phyloP scores from a whole-genome alignment of 2,797 vertebrate genomes.

The Sebastes melanostomus region DNA sequence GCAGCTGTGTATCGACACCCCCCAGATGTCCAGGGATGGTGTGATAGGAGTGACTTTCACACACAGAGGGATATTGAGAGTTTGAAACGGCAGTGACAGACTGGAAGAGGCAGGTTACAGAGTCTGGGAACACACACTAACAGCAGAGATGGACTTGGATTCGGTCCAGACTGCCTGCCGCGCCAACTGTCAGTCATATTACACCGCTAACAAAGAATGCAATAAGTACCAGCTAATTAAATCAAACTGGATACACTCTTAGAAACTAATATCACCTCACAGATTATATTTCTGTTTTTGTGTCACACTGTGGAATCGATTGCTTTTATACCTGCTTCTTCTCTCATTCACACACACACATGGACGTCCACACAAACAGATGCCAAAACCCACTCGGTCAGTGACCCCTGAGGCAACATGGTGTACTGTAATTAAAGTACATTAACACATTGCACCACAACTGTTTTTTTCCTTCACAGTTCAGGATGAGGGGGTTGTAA shows the following conservation, averaged over 20 bases:
- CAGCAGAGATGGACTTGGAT: conserved; percentile 61
- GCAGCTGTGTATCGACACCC: conserved; percentile 26
- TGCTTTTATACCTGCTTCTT: conserved; percentile 39
- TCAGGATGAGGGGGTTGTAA: conserved; percentile 49
- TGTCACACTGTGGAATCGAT: conserved; percentile 50
- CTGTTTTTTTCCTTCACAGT: conserved; percentile 21
- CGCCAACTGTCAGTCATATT: conserved; percentile 77
- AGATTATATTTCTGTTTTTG: conserved; percentile 66
- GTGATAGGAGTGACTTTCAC: conserved; percentile 4
- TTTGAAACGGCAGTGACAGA: conserved; percentile 38
- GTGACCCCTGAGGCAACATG: conserved; percentile 39
- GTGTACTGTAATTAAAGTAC: conserved; percentile 62
- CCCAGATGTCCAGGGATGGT: conserved; percentile 38
- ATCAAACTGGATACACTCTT: conserved; percentile 69
- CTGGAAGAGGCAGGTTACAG: conserved; percentile 34
- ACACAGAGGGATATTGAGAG: conserved; percentile 10
- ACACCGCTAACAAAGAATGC: conserved; percentile 73
- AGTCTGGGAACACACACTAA: conserved; percentile 33
- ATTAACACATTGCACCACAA: conserved; percentile 65
- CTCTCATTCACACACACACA: conserved; percentile 7
- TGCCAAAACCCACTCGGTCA: conserved; percentile 23
- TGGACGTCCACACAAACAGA: conserved; percentile 35
- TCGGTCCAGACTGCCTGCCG: conserved; percentile 45
- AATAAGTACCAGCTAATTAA: conserved; percentile 78
- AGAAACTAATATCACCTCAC: conserved; percentile 58